Conservation (phyloP, 1,140 invertebrate genomes). For the Drosophila nigromelanica region DNA sequence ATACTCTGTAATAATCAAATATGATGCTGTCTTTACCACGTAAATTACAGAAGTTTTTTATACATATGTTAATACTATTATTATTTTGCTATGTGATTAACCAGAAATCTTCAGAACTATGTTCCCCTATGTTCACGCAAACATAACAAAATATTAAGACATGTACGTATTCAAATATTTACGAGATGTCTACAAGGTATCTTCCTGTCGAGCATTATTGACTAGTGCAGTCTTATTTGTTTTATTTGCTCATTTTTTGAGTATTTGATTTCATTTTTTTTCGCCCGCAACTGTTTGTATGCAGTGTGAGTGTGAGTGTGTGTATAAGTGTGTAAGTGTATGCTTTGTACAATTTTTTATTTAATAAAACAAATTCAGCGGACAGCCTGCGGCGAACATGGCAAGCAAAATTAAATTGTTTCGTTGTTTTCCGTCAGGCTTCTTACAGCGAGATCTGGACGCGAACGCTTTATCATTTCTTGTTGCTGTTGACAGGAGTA, state of each 20-base stretch:
- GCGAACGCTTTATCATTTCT: conserved; percentile 72
- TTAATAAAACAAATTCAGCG: conserved; percentile 79
- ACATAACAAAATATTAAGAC: too few species aligned
- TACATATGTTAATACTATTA: too few species aligned
- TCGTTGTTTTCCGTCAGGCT: conserved; percentile 42
- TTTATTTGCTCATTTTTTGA: conserved; percentile 74
- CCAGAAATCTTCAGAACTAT: too few species aligned
- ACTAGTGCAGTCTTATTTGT: conserved; percentile 16
- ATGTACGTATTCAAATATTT: too few species aligned
- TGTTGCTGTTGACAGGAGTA: conserved; percentile 64
- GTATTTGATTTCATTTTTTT: conserved; percentile 76
- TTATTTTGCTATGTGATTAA: too few species aligned
- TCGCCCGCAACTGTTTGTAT: conserved; percentile 16
- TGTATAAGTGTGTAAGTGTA: conserved; percentile 32
- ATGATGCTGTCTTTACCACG: background rate
- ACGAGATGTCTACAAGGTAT: background rate
- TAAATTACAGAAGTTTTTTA: too few species aligned
- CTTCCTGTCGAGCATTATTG: background rate
- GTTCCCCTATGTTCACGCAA: too few species aligned
- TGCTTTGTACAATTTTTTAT: conserved; percentile 73
- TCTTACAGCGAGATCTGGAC: conserved; percentile 51
- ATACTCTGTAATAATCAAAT: conserved; percentile 2
- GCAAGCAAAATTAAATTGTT: conserved; percentile 80
- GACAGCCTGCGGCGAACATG: conserved; percentile 76
- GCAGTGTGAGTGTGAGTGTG: conserved; percentile 2